Evolutionary conservation across 1,140 invertebrate species (phyloP), one percentile per base, ranked within the genome.

Genomic region (Diplogasteroides magnus): DNA sequence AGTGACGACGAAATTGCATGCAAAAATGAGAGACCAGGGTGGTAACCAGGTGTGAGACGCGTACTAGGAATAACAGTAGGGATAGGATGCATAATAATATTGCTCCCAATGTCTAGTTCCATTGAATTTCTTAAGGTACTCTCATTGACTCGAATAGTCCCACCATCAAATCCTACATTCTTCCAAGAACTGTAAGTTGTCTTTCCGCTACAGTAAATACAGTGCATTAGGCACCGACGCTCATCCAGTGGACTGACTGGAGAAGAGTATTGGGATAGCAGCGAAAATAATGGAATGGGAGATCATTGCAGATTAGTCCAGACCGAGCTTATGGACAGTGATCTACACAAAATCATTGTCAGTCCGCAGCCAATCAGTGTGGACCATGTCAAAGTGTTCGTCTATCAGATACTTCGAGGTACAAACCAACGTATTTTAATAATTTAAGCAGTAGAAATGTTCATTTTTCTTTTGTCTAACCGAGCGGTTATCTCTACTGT

Each of bases 341-440:
- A 99, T 88, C 88, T 98, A 76, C 96, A 99, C 87, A 98, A 98
- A 88, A 99, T 99, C 84, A 98, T 99, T 84, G 95, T 98, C 74
- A 97, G 94, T 74, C 94, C 94, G 67, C 96, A 98, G 87, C 92
- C 94, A 81, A 89, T 98, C 64, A 95, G 94, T 77, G 89, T 93
- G 65, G 95, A 98, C 87, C 96, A 99, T 88, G 96, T 98, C 85
- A 98, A 99, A 89, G 93, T 99, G 85, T 99, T 99, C 89, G 91
- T 98, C 74, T 99, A 99, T 86, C 96, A 99, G 88, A 98, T 98
- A 85, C 89, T 98, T 78, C 89, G 96, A 88, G 96, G 93, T 80
- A 87, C 98, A 74, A n/a, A n/a, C n/a, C n/a, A n/a, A n/a, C n/a
- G n/a, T n/a, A n/a, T n/a, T n/a, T n/a, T n/a, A n/a, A n/a, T n/a